A percentile compares a stretch with the other conserved stretches of the same genome.
These are phyloP conservation scores for Mobula hypostoma DNA, from an alignment of 2,113 vertebrate species.

Conservation along the genomic window DNA sequence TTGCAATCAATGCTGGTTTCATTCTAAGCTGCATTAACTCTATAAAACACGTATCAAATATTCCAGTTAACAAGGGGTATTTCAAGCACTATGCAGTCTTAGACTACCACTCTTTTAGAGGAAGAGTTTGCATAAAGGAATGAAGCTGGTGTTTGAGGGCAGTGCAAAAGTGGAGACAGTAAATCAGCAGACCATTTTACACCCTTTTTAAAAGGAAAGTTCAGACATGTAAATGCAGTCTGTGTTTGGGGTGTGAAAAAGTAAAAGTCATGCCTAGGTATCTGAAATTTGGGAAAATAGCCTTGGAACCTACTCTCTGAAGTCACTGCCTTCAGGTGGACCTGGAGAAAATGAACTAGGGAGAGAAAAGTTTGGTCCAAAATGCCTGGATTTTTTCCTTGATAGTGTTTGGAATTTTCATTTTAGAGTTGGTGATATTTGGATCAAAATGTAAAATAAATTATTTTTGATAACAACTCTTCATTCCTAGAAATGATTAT, in stretches of 20 bases:
- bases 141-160: background rate
- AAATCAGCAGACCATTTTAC: background rate
- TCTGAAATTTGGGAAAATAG: no score
- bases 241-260: no score
- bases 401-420: background rate
- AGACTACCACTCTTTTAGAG: background rate
- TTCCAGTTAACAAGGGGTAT: background rate
- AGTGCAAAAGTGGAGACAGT: background rate
- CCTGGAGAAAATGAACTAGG: background rate
- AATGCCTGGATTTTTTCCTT: background rate
- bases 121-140: background rate
- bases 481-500: constrained; percentile 47
- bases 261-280: no score
- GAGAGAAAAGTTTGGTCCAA: background rate
- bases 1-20: background rate
- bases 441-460: background rate
- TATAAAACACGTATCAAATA: background rate
- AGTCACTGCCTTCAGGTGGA: background rate
- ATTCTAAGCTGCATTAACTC: background rate
- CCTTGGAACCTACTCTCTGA: background rate
- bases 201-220: background rate
- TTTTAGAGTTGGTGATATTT: background rate
- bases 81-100: background rate
- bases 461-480: background rate
- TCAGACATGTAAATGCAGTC: background rate